These are phyloP conservation scores for Tenebrio molitor DNA, from an alignment of 1,140 invertebrate genomes.

Conservation along the genomic window DNA sequence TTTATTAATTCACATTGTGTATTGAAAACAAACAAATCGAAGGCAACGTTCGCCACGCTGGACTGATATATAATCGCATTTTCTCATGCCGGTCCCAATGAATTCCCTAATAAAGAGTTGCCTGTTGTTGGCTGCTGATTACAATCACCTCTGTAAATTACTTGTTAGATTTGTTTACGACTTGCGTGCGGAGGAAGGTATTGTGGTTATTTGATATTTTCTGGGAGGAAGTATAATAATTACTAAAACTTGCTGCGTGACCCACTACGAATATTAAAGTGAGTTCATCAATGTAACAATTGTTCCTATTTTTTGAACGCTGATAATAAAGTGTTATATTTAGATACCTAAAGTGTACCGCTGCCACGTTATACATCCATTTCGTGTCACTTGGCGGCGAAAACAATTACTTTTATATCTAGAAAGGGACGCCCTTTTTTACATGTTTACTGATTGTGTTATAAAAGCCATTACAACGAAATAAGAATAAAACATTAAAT, in stretches of 20 bases:
- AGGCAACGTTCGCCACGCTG: constrained; percentile 5
- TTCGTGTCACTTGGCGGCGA: constrained; percentile 13
- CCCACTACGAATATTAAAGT: constrained; percentile 44
- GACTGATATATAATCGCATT: constrained; percentile 14
- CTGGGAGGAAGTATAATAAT: constrained; percentile 46
- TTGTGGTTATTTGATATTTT: constrained; percentile 47
- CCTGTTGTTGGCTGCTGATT: constrained; percentile 41
- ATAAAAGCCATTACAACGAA: constrained; percentile 1
- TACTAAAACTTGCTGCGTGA: constrained; percentile 45
- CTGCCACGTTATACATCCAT: constrained; percentile 22
- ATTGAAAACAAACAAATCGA: constrained; percentile 28
- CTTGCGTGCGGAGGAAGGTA: constrained; percentile 43
- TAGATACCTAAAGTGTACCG: constrained; percentile 9
- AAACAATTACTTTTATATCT: constrained; percentile 31
- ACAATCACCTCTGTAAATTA: constrained; percentile 46
- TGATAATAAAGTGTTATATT: constrained; percentile 34
- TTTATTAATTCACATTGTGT: constrained; percentile 17
- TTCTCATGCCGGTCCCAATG: constrained; percentile 27
- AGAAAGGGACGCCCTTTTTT: background rate
- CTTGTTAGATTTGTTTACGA: constrained; percentile 47
- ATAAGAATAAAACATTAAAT: constrained; percentile 27
- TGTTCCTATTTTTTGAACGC: constrained; percentile 31
- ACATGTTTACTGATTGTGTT: constrained; percentile 27
- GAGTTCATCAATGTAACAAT: constrained; percentile 43
- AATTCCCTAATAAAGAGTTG: constrained; percentile 38